Base-by-base conservation (phyloP, 2,797 vertebrate species). In the Sebastes itinus region DNA sequence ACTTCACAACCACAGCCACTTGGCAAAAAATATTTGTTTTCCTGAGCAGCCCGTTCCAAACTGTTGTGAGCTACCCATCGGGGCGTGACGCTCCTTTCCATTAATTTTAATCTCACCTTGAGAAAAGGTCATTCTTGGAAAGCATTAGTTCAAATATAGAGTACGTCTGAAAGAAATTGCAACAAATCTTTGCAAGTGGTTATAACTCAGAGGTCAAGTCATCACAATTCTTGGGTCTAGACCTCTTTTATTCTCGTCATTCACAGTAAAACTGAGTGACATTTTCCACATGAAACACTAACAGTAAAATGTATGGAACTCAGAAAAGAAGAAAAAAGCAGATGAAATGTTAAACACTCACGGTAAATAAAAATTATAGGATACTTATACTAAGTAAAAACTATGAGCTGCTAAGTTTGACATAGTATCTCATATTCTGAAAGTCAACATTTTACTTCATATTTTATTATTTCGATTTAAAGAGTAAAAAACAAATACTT, bases 1-100 rank as follows among this genome's bases (percentile, higher is more conserved):
- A 95, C 97, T 97, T 97, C 97, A 96, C 96, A 97, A 96, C 95
- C 90, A 91, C 80, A 90, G 94, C 95, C 95, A 95, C 93, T 94
- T 95, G 94, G 95, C 94, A 94, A 88, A 95, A 97, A 97, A 96
- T 96, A 96, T 97, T 97, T 97, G 96, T 98, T 98, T 97, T 95
- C 92, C 88, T 87, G 94, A 95, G 94, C 87, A 95, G 89, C 72
- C 68, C 22, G 88, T 90, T 92, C 90, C 92, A 95, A 94, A 92
- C 88, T 78, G 38, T 83, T 87, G 81, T 86, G 86, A 74, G 85
- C 63, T 49, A 33, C 35, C 77, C 80, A 49, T 77, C 27, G 12
- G 72, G 68, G 56, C 32, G 2, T 2, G 38, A 20, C 27, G 58
- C 86, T 54, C 9, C 1, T 58, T 73, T 75, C 70, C 72, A 90